Base-by-base conservation (phyloP, 2,888 invertebrate species). In the Heliconius aoede region DNA sequence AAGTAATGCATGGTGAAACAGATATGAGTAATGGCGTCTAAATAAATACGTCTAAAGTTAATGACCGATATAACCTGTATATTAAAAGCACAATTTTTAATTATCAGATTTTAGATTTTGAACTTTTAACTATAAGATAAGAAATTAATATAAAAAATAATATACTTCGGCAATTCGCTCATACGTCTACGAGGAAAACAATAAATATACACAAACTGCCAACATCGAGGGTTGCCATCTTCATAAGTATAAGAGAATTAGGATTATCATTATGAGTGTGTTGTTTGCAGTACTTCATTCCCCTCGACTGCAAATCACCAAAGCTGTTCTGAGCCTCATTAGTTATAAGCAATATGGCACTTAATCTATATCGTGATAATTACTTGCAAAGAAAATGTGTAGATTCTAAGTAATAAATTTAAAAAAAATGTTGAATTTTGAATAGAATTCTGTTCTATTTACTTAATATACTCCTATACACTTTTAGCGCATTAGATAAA, bases 191-290 rank as follows among this genome's bases (percentile, higher is more conserved):
- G 36, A 65, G 36, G 65, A 65, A 40, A 69, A 32, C 30, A 69
- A 69, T 69, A 69, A 55, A 69, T 24, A 55, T n/a, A 55, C 55
- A 32, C 30, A 69, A 69, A 69, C 24, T 32, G 7, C n/a, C 36
- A 40, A 65, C 64, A 65, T 18, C 4, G 69, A 24, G 55, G 69
- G 55, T 4, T 24, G n/a, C 55, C 28, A 69, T 69, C 69, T 69
- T 69, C 55, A 30, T 24, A 32, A 55, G 69, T 24, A 69, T 55
- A 69, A 55, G 69, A 69, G 69, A 69, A 69, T 69, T 69, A 69
- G 69, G 69, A 69, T 69, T 69, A 69, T 69, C 69, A 69, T 69
- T 69, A 69, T 69, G 30, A 69, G 69, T 15, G n/a, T 69, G 69
- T 55, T 55, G 55, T 69, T 69, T 69, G 69, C 69, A 55, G 69